A percentile compares a stretch with the other conserved stretches of the same genome.
Conservation (phyloP, 2,888 invertebrate species). For the Sphaeridia pumilis region DNA sequence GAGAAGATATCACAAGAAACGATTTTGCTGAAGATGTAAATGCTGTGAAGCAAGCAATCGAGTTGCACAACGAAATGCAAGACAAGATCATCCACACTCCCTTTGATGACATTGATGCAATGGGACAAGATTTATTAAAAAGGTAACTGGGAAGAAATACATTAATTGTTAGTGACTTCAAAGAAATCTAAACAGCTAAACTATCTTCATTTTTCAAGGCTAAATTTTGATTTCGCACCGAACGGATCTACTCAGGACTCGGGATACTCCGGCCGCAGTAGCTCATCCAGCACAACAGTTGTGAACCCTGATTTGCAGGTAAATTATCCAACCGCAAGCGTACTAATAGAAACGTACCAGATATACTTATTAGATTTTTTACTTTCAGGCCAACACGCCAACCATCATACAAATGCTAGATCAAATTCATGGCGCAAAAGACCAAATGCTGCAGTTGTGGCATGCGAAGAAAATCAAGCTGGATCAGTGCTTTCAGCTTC, state of each 20-base stretch:
- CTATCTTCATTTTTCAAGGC: constrained; percentile 37
- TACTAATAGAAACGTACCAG: neutral
- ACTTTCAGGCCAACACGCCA: constrained; percentile 46
- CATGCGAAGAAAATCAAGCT: constrained; percentile 86
- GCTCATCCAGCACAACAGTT: constrained; percentile 47
- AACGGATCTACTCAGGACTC: constrained; percentile 51
- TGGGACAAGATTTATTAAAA: constrained; percentile 58
- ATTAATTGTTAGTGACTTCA: no score
- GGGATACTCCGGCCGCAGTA: constrained; percentile 60
- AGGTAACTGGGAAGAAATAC: no score
- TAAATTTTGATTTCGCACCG: constrained; percentile 43
- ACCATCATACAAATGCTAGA: constrained; percentile 70
- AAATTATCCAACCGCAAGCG: no score
- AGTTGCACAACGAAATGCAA: constrained; percentile 86
- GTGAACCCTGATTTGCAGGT: constrained; percentile 51
- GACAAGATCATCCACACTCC: constrained; percentile 87
- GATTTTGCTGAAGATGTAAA: constrained; percentile 92
- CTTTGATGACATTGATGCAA: constrained; percentile 81
- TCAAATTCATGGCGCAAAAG: constrained; percentile 77
- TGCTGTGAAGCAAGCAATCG: constrained; percentile 80
- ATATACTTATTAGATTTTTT: no score
- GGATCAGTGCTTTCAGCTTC: constrained; percentile 90
- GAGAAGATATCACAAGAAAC: constrained; percentile 81
- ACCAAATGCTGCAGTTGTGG: constrained; percentile 86
- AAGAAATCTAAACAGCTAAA: no score